A percentile compares a stretch with the other conserved stretches of the same genome.
Conservation (phyloP, 2,797 vertebrate genomes). For the Poeciliopsis gracilis region DNA sequence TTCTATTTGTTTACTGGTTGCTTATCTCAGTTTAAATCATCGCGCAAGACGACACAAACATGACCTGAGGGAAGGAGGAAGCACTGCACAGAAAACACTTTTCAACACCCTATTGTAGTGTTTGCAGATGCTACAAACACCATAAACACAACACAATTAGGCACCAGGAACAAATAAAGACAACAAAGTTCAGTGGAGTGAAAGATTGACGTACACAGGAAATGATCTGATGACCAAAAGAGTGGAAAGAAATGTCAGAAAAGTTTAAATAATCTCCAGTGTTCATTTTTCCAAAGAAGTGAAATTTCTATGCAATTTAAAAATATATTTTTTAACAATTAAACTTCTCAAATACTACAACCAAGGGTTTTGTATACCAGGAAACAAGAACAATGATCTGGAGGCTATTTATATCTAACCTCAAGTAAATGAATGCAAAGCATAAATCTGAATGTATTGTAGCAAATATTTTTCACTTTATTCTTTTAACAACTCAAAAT, state of each 20-base stretch:
- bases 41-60: constrained; percentile 51
- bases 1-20: constrained; percentile 61
- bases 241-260: constrained; percentile 10
- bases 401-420: not conserved
- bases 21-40: constrained; percentile 64
- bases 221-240: constrained; percentile 21
- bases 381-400: not conserved
- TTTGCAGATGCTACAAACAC: constrained; percentile 54
- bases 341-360: not conserved
- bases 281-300: not conserved
- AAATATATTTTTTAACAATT: not conserved
- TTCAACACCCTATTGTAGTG: constrained; percentile 57
- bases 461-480: not conserved
- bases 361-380: not conserved
- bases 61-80: constrained; percentile 51
- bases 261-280: not conserved
- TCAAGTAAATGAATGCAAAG: not conserved
- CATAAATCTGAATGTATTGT: not conserved
- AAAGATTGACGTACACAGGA: constrained; percentile 49
- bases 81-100: constrained; percentile 40
- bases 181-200: constrained; percentile 35
- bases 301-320: not conserved
- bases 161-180: constrained; percentile 35
- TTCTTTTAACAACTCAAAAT: not conserved
- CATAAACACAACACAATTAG: constrained; percentile 49